Base-by-base conservation (phyloP, 2,797 vertebrate genomes). In the Masticophis lateralis region DNA sequence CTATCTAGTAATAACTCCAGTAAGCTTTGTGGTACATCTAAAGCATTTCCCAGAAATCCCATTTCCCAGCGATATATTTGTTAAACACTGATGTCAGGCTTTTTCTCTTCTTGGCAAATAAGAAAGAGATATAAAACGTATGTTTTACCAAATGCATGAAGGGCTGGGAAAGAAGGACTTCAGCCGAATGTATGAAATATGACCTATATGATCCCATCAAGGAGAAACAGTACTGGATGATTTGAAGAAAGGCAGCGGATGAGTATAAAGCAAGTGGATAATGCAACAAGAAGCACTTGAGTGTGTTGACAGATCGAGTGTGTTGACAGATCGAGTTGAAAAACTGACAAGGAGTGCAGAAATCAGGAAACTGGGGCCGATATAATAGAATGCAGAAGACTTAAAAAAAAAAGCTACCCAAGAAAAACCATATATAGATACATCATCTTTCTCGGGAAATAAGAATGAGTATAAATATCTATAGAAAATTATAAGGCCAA, bases 191-290 rank as follows among this genome's bases (percentile, higher is more conserved):
- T 89, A 91, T 93, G 93, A 93, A 93, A 93, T 89, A 93, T 91
- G 93, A 91, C 93, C 90, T 91, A 27, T 86, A 91, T 91, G 90
- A 93, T 93, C 87, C 93, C 90, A 93, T 93, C 93, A 93, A 89
- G 59, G 56, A 93, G 90, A 89, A 93, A 91, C n/a, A 91, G 93
- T 89, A 91, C 90, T 3, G 22, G 87, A 91, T 91, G 93, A 91
- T 91, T 93, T 93, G 93, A 91, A 86, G 90, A 91, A 93, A 59
- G 89, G 87, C 90, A 89, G 93, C 60, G 87, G 93, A 93, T 93
- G 69, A 66, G 51, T 66, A 89, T 89, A 91, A 91, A 93, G 51
- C 37, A 86, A 91, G 90, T 86, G 74, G 90, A 89, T 93, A 91
- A 93, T 91, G 51, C 90, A 91, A 89, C 57, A 63, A 63, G 66